Base-by-base conservation (phyloP, 2,888 invertebrate genomes). In the Helleia helle region DNA sequence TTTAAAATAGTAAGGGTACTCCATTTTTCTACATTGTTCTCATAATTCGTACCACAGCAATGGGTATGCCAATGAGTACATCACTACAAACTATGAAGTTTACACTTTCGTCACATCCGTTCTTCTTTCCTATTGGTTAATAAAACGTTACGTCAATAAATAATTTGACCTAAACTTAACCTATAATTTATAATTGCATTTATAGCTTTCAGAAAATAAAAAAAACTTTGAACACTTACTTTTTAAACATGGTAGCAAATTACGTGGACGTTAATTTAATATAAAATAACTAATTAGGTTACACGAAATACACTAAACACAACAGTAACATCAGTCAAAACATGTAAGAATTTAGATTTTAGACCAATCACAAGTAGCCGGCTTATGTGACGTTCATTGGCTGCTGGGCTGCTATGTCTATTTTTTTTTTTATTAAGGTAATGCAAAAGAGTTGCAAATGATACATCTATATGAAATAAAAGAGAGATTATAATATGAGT, bases 201-300 rank as follows among this genome's bases (percentile, higher is more conserved):
- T 18, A 18, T 18, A n/a, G n/a, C n/a, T n/a, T n/a, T n/a, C n/a
- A 6, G 6, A 29, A 14, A 18, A 27, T 14, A 30, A 40, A 31
- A 22, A 17, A 36, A 18, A n/a, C n/a, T 15, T 17, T 4, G 5
- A 13, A 22, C 43, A 85, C 85, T 84, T 61, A 85, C 85, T 85
- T 85, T 59, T 85, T 85, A 48, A 85, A 85, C 85, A 85, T 85
- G 49, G 51, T 73, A 59, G 30, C 15, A 34, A 17, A 11, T 9
- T 12, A 18, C 11, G 11, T 11, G 4, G 7, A 0, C 11, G 17
- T 3, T 7, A 12, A 34, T 9, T n/a, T 2, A 29, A 5, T 14
- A 4, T n/a, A 34, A 22, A 34, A 11, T 6, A 8, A 6, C 6
- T 22, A 3, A 4, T 1, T 5, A 22, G 5, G 8, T 8, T 4